phyloP scores from a whole-genome alignment of 2,888 invertebrate genomes.

The Carabus problematicus region DNA sequence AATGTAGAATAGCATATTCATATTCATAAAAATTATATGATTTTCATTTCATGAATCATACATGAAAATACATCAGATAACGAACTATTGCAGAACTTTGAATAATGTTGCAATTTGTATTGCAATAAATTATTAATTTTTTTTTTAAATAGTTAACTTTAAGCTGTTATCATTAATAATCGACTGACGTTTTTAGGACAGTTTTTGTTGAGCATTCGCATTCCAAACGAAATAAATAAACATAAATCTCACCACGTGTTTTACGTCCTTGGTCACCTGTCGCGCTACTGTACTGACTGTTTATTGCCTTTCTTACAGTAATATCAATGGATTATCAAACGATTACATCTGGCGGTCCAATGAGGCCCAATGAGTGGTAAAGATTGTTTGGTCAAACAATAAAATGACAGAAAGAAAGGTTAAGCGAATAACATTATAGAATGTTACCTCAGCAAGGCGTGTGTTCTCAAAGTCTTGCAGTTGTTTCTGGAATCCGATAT shows the following conservation, averaged over 20 bases:
- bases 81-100: no score
- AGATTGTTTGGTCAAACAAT: not conserved
- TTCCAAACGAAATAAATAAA: no score
- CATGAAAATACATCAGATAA: no score
- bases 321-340: not conserved
- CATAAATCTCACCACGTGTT: not conserved
- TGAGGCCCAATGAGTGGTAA: not conserved
- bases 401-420: not conserved
- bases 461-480: slow-evolving; percentile 88
- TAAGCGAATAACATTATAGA: not conserved
- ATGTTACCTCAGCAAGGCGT: slow-evolving; percentile 75
- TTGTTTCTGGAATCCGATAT: slow-evolving; percentile 94
- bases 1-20: no score
- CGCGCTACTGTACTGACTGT: not conserved
- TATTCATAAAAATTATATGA: no score
- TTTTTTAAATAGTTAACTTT: no score
- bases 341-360: not conserved
- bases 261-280: not conserved
- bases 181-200: no score
- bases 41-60: no score
- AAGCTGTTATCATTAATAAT: no score
- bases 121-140: no score
- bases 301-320: not conserved
- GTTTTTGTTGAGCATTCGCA: no score
- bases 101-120: no score